These are phyloP conservation scores for Leptinotarsa juncta DNA, from an alignment of 2,888 invertebrate genomes.

Conservation along the genomic window DNA sequence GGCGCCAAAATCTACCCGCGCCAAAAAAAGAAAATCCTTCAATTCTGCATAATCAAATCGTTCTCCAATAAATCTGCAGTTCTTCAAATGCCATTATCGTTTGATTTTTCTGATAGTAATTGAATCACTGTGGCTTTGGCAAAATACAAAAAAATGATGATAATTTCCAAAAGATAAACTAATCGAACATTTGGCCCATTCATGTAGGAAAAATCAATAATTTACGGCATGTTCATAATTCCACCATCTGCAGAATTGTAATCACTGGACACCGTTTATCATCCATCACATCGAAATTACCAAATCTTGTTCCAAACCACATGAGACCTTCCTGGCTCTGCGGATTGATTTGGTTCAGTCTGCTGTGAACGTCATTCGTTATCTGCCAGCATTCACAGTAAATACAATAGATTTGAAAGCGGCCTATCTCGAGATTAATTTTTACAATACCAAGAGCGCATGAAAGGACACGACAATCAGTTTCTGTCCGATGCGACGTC, in stretches of 20 bases:
- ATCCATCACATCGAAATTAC: neutral
- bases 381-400: conserved; percentile 13
- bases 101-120: too few species aligned
- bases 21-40: too few species aligned
- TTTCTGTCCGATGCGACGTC: neutral
- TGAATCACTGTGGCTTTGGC: too few species aligned
- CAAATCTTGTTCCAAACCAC: neutral
- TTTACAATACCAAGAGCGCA: conserved; percentile 2
- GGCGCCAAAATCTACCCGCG: too few species aligned
- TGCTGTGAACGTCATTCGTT: conserved; percentile 8
- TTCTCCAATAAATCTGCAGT: too few species aligned
- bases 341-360: conserved; percentile 1
- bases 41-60: too few species aligned
- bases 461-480: conserved; percentile 2
- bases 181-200: too few species aligned
- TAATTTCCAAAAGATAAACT: too few species aligned
- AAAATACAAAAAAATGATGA: too few species aligned
- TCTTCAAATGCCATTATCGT: too few species aligned
- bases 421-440: conserved; percentile 17
- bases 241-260: neutral
- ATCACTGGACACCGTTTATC: neutral
- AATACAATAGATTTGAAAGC: conserved; percentile 5
- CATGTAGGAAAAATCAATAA: too few species aligned
- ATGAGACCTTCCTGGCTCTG: conserved; percentile 1
- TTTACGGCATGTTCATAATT: neutral